These are phyloP conservation scores for Gavialis gangeticus DNA, from an alignment of 2,113 vertebrate genomes.

Conservation along the genomic window DNA sequence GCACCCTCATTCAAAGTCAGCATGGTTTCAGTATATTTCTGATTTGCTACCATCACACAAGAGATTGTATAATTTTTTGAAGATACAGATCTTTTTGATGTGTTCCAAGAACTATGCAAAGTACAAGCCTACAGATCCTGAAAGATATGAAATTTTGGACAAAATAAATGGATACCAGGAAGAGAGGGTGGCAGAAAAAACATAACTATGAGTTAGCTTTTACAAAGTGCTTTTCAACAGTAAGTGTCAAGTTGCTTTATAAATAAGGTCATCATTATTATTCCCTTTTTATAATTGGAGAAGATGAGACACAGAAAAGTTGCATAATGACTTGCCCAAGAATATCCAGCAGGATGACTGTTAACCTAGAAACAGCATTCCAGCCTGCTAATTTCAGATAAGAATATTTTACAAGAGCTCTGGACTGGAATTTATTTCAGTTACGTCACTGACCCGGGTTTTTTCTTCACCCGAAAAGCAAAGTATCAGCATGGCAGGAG, in stretches of 20 bases:
- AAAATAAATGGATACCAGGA: background rate
- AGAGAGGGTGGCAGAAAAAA: background rate
- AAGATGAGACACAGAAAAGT: background rate
- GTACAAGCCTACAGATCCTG: background rate
- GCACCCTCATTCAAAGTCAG: background rate
- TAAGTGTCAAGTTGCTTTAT: background rate
- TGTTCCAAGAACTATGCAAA: background rate
- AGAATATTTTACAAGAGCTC: background rate
- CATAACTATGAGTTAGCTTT: background rate
- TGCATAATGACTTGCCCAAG: background rate
- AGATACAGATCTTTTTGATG: background rate
- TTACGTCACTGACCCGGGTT: too few relatives aligned
- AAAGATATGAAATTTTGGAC: background rate
- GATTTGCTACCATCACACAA: background rate
- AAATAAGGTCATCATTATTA: background rate
- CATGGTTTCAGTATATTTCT: background rate
- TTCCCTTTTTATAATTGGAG: background rate
- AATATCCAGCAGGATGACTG: background rate
- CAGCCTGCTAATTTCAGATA: background rate
- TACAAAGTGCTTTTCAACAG: background rate
- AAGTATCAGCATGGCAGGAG: background rate
- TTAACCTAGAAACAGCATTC: background rate
- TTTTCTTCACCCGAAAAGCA: background rate
- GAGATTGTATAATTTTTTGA: background rate
- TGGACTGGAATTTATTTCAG: background rate